These are phyloP conservation scores for Siderastrea siderea DNA, from an alignment of 92 coral and sea anemone genomes.

Conservation along the genomic window DNA sequence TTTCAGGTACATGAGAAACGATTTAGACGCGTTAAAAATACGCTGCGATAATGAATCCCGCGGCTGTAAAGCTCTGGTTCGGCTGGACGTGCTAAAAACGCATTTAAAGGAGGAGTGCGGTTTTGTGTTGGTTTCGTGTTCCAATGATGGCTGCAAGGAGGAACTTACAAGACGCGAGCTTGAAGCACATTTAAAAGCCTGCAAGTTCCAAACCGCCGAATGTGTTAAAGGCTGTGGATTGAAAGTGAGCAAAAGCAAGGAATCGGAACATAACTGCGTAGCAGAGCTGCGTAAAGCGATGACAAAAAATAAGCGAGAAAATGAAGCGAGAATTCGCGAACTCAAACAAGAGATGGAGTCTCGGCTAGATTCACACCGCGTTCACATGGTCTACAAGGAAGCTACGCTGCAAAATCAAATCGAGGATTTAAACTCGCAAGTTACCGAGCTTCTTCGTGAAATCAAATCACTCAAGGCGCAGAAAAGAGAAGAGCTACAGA, in stretches of 20 bases:
- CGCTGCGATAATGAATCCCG: conserved; percentile 85
- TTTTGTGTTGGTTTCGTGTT: conserved; percentile 75
- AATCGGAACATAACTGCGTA: conserved; percentile 84
- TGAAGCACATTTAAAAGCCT: conserved; percentile 72
- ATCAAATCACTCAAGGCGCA: conserved; percentile 77
- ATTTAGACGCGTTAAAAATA: conserved; percentile 78
- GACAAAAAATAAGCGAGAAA: conserved; percentile 69
- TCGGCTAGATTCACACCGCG: conserved; percentile 87
- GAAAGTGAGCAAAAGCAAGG: conserved; percentile 81
- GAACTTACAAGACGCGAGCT: conserved; percentile 79
- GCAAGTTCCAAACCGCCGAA: conserved; percentile 81
- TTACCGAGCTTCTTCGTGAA: conserved; percentile 79
- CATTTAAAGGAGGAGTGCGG: conserved; percentile 92
- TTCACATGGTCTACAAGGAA: conserved; percentile 92
- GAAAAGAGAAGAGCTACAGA: conserved; percentile 57
- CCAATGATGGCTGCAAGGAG: conserved; percentile 84
- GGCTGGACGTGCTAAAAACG: conserved; percentile 75
- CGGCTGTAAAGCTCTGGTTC: conserved; percentile 83
- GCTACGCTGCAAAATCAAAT: conserved; percentile 88
- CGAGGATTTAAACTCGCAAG: conserved; percentile 77
- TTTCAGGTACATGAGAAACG: conserved; percentile 91
- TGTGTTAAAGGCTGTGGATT: conserved; percentile 87
- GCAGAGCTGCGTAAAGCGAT: conserved; percentile 80
- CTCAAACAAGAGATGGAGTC: conserved; percentile 78
- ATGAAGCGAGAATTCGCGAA: conserved; percentile 55